Evolutionary conservation across 2,888 invertebrate genomes (phyloP), one percentile per base, ranked within the genome.

Genomic region (Diaphora mendica): DNA sequence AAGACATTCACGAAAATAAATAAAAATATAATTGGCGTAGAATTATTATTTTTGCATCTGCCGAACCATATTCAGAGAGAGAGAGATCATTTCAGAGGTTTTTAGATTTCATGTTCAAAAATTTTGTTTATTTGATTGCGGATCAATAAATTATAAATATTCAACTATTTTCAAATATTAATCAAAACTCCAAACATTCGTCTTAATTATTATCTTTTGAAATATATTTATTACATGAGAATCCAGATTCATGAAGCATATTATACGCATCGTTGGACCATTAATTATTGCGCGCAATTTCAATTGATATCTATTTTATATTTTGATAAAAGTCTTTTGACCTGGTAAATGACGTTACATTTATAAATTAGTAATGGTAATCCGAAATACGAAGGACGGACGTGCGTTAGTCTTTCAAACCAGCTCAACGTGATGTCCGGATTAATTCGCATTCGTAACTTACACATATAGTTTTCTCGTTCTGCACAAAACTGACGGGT

Each of bases 401-500:
- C 55, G 55, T 55, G 9, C 55, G 59, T 59, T 20, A 64, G 64
- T 64, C 7, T 64, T n/a, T 33, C 64, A 7, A 64, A 64, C 64
- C 33, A 64, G 64, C 39, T 81, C 55, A 66, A 59, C 65, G 39
- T 33, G 65, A 64, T 39, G 48, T 70, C 5, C 64, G 15, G 71
- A 64, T 70, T 72, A 48, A 71, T 74, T 74, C 69, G 23, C 13
- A 66, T 67, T 72, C 62, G 66, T 20, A 66, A 55, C 51, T 73
- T 69, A 33, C 64, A n/a, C 51, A 35, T 44, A 59, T 64, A 11
- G 51, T 73, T 73, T 76, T 51, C n/a, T 64, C 26, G 66, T 74
- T 73, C 72, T 48, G 71, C 55, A 65, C 23, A 51, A 72, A 73
- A 67, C 59, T 73, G 73, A 70, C 64, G 30, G 48, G 69, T 68